Evolutionary conservation across 2,888 invertebrate genomes (phyloP).

Genomic region (Tuta absoluta): DNA sequence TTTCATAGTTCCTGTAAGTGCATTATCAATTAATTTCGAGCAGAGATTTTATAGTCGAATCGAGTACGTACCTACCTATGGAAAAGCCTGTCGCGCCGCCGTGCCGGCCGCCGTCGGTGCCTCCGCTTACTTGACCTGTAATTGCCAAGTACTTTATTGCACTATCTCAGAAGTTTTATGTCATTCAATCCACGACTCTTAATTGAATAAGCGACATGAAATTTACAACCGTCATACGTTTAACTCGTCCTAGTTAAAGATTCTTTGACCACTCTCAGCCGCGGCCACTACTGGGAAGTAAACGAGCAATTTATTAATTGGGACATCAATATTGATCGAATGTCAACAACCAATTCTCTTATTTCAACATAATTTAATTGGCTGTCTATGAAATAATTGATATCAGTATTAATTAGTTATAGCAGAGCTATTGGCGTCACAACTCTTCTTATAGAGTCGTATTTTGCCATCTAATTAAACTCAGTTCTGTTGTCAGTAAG

Average conservation of each 20-base stretch:
- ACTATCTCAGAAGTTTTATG: slow-evolving; percentile 76
- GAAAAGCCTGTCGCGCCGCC: slow-evolving; percentile 1
- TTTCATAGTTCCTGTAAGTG: not conserved
- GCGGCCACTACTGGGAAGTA: not conserved
- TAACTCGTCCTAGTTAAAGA: slow-evolving; percentile 62
- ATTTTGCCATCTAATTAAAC: too few relatives aligned
- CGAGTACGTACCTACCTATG: too few relatives aligned
- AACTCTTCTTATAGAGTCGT: too few relatives aligned
- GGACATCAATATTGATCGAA: slow-evolving; percentile 4
- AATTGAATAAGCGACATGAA: slow-evolving; percentile 77
- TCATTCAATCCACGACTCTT: slow-evolving; percentile 76
- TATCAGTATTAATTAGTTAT: too few relatives aligned
- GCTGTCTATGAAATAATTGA: not conserved
- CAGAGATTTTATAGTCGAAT: slow-evolving; percentile 1
- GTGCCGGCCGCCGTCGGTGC: slow-evolving; percentile 37
- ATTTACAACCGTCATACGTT: slow-evolving; percentile 75
- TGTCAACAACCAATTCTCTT: slow-evolving; percentile 1
- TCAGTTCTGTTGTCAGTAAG: too few relatives aligned
- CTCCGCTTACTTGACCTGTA: slow-evolving; percentile 67
- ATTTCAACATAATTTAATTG: not conserved
- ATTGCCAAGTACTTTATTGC: slow-evolving; percentile 76
- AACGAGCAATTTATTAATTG: slow-evolving; percentile 8
- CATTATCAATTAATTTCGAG: slow-evolving; percentile 6
- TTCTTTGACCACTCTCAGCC: slow-evolving; percentile 48
- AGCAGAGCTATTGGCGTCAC: too few relatives aligned